Conservation (phyloP, 2,888 invertebrate genomes). For the Eristalinus sepulchralis region DNA sequence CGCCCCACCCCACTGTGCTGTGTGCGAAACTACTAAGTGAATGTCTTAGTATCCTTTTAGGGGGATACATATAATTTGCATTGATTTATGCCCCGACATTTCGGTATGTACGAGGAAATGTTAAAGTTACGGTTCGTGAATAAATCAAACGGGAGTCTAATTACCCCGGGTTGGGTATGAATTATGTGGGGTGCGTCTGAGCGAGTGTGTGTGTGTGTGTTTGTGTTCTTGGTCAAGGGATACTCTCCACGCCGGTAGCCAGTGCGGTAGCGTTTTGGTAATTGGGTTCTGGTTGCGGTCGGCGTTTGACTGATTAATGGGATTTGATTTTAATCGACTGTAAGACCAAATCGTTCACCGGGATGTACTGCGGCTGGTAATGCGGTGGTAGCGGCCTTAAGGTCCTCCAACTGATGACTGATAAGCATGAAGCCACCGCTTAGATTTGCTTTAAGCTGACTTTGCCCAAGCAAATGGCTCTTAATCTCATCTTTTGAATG, state of each 20-base stretch:
- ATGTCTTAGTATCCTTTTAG: conserved; percentile 62
- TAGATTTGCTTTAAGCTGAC: neutral
- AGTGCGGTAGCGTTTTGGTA: conserved; percentile 16
- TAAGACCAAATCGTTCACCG: conserved; percentile 1
- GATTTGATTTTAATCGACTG: conserved; percentile 58
- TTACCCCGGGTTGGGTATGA: conserved; percentile 61
- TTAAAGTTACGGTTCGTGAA: conserved; percentile 58
- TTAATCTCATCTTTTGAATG: too few species aligned
- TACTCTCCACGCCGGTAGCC: conserved; percentile 5
- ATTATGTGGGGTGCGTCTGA: conserved; percentile 28
- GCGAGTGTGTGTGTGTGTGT: neutral
- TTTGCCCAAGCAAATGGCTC: too few species aligned
- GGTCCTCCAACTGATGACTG: neutral
- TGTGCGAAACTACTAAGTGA: conserved; percentile 60
- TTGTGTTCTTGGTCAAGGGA: conserved; percentile 33
- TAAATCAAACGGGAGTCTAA: conserved; percentile 67
- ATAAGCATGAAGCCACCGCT: neutral
- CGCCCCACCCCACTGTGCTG: neutral
- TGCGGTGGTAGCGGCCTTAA: neutral
- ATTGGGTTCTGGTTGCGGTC: conserved; percentile 56
- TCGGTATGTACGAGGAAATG: conserved; percentile 63
- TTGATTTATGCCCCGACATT: conserved; percentile 68
- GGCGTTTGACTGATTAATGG: conserved; percentile 67
- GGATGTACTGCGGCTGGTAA: neutral
- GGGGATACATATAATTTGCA: conserved; percentile 69